Base-by-base conservation (phyloP, 2,888 invertebrate species). In the Trissolcus brochymenae region DNA sequence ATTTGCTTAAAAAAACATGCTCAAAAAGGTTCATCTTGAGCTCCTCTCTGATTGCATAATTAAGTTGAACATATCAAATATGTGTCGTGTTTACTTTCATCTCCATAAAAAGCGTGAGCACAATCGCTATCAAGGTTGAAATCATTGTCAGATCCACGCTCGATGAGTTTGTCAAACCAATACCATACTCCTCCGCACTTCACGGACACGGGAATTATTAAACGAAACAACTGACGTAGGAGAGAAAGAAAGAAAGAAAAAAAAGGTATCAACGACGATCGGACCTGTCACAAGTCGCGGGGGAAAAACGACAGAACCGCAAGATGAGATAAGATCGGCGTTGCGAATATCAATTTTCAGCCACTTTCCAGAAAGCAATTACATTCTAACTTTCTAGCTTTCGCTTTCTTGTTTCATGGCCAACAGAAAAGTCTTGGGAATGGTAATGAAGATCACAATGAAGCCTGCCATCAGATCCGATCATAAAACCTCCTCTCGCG, bases 351-450 rank as follows among this genome's bases (percentile, higher is more conserved):
- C 43, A 61, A 68, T 62, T 64, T 75, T 75, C 60, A 64, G 46
- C 2, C 51, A 62, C 76, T 76, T 76, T 77, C 76, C 64, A 72
- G 43, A 72, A 72, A 77, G 67, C 57, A 72, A 77, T 75, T 78
- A 75, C 53, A 68, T n/a, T 4, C 54, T 40, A 16, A 78, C 78
- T 78, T 75, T 78, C 78, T 67, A 75, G 75, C 74, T 78, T 78
- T 78, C 75, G 72, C 75, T 78, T 78, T 78, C 75, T 53, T 71
- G 16, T 65, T 64, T 57, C 66, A 78, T 66, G 64, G 75, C 51
- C 74, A 35, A 62, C 74, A 55, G 67, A 74, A 67, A 67, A 62
- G 53, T 62, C 54, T 19, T 61, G 40, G 14, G 53, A 50, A 61
- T 60, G 60, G 61, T 72, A 59, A 72, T 51, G 56, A 60, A 49